Evolutionary conservation across 1,140 invertebrate species (phyloP).

Genomic region (Leguminivora glycinivorella): DNA sequence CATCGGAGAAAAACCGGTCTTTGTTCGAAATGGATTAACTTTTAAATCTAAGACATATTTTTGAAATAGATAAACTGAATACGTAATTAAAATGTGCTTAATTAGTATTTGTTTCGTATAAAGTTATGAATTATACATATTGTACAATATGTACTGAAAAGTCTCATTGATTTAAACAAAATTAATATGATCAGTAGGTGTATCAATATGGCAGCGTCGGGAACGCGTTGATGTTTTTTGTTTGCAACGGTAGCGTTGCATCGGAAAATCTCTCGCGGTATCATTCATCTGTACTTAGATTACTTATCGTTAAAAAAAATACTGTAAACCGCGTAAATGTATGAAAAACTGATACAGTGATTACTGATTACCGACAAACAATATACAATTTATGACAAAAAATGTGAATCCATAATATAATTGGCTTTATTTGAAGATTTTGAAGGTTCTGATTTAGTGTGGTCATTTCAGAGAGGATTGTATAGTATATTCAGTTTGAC

Average conservation of each 20-base stretch:
- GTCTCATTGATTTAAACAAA: neutral
- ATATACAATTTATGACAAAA: no score
- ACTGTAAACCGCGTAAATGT: neutral
- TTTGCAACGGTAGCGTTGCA: neutral
- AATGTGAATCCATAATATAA: no score
- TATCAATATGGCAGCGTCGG: neutral
- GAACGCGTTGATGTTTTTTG: conserved; percentile 3
- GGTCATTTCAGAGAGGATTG: no score
- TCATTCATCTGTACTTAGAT: neutral
- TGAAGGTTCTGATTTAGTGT: no score
- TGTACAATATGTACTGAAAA: neutral
- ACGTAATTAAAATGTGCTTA: neutral
- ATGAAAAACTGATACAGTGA: no score
- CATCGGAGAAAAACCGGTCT: conserved; percentile 21
- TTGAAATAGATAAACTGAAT: neutral
- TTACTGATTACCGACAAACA: no score
- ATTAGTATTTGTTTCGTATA: conserved; percentile 5
- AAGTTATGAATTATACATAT: neutral
- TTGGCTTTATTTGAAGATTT: no score
- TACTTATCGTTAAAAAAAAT: neutral
- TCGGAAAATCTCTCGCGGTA: neutral
- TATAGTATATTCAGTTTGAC: neutral
- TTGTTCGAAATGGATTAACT: conserved; percentile 16
- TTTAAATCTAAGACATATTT: conserved; percentile 4
- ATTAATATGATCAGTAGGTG: neutral